phyloP scores from a whole-genome alignment of 2,797 vertebrate species.

The Notolepis coatsorum region DNA sequence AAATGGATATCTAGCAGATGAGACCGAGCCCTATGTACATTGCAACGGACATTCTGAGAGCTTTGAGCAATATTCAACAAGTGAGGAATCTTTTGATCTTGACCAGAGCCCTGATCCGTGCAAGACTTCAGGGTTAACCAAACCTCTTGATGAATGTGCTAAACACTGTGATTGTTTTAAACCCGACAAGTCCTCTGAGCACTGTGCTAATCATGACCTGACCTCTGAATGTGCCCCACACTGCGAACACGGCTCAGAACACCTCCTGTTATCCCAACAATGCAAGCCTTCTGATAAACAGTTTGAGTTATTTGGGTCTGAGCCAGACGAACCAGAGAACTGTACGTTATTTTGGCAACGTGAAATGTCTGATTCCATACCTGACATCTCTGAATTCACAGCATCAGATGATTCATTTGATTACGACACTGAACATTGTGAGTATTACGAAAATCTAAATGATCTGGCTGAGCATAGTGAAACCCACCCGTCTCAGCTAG shows the following conservation, averaged over 20 bases:
- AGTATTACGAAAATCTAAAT: constrained; percentile 36
- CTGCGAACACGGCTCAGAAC: constrained; percentile 64
- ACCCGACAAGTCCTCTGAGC: constrained; percentile 60
- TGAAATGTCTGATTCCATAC: constrained; percentile 39
- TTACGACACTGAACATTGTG: constrained; percentile 31
- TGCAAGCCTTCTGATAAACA: constrained; percentile 58
- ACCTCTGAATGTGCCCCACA: constrained; percentile 52
- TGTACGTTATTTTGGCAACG: constrained; percentile 56
- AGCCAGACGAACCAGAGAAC: constrained; percentile 61
- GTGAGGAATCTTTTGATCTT: constrained; percentile 53
- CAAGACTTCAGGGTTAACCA: constrained; percentile 59
- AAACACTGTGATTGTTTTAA: constrained; percentile 67
- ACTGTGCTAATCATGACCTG: constrained; percentile 68
- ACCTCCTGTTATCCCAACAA: constrained; percentile 66
- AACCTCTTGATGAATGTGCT: constrained; percentile 58
- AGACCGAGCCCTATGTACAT: constrained; percentile 39
- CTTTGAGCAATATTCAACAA: constrained; percentile 56
- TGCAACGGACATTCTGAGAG: constrained; percentile 43
- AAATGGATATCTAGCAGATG: constrained; percentile 28
- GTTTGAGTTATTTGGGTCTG: constrained; percentile 55
- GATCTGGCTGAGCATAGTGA: constrained; percentile 34
- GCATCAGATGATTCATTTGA: constrained; percentile 31
- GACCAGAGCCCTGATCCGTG: constrained; percentile 39
- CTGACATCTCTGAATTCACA: constrained; percentile 26
- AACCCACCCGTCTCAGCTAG: constrained; percentile 16